phyloP scores from a whole-genome alignment of 2,888 invertebrate species.

The Holacanthella duospinosa region DNA sequence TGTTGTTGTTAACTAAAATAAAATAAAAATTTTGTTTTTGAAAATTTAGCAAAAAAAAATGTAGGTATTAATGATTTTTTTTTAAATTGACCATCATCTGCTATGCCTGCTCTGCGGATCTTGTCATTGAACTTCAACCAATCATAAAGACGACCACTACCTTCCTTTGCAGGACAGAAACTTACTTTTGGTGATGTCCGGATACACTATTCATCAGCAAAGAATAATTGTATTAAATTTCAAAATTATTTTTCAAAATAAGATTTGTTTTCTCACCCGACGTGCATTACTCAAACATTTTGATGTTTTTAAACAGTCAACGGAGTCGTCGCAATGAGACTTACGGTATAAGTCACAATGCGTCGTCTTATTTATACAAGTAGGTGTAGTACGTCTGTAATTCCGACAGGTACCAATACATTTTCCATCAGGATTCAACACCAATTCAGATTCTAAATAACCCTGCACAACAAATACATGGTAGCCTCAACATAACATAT shows the following conservation, averaged over 20 bases:
- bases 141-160: conserved; percentile 10
- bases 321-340: conserved; percentile 11
- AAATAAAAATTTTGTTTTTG: neutral
- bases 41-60: neutral
- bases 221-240: neutral
- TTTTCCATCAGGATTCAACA: conserved; percentile 16
- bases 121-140: conserved; percentile 17
- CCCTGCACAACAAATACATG: neutral
- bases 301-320: conserved; percentile 11
- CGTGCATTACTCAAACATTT: conserved; percentile 9
- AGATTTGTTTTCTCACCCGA: neutral
- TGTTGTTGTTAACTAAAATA: neutral
- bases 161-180: conserved; percentile 14
- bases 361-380: conserved; percentile 12
- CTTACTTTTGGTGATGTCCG: conserved; percentile 11
- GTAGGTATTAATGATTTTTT: too few relatives aligned
- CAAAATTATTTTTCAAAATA: neutral
- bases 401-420: conserved; percentile 17
- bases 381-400: conserved; percentile 10
- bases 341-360: conserved; percentile 11
- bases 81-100: too few relatives aligned
- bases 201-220: conserved; percentile 15
- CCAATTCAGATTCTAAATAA: neutral
- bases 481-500: too few relatives aligned
- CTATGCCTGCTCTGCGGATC: neutral